These are phyloP conservation scores for Aleiodes leptofemur DNA, from an alignment of 2,888 invertebrate genomes.

Conservation along the genomic window DNA sequence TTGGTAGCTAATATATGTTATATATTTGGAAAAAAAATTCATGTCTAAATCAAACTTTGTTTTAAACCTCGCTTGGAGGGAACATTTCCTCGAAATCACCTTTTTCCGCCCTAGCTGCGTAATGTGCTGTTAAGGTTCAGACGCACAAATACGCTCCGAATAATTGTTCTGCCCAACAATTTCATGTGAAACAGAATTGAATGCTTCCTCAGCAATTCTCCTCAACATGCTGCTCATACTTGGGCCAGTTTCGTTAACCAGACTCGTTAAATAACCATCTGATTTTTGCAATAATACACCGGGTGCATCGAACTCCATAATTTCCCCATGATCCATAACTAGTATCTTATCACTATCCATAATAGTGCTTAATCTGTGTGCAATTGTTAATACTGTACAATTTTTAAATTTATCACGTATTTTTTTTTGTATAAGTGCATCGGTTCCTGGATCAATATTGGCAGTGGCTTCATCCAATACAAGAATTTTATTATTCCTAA, in stretches of 20 bases:
- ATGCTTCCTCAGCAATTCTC: slow-evolving; percentile 74
- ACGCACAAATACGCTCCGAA: not conserved
- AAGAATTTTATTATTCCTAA: slow-evolving; percentile 86
- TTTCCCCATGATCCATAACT: slow-evolving; percentile 88
- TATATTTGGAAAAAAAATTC: too few species aligned
- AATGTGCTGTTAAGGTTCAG: not conserved
- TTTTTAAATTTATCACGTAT: slow-evolving; percentile 87
- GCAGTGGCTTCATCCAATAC: slow-evolving; percentile 95
- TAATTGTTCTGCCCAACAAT: not conserved
- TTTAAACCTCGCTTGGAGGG: too few species aligned
- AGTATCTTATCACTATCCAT: slow-evolving; percentile 94
- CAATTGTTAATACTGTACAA: slow-evolving; percentile 93
- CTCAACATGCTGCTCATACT: slow-evolving; percentile 77
- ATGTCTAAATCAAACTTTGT: too few species aligned
- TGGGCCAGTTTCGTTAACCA: slow-evolving; percentile 83
- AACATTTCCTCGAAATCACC: too few species aligned
- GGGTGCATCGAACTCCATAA: slow-evolving; percentile 85
- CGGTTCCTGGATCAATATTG: slow-evolving; percentile 90
- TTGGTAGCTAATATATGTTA: too few species aligned
- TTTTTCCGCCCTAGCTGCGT: too few species aligned
- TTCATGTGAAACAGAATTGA: slow-evolving; percentile 3
- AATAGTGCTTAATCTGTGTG: slow-evolving; percentile 93
- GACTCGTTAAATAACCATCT: slow-evolving; percentile 80
- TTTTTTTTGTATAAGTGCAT: slow-evolving; percentile 89
- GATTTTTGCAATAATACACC: slow-evolving; percentile 80